Percentiles rank a stretch among this genome's conserved stretches.
Evolutionary conservation across 1,140 invertebrate species (phyloP).

Genomic region (Ostrea edulis): DNA sequence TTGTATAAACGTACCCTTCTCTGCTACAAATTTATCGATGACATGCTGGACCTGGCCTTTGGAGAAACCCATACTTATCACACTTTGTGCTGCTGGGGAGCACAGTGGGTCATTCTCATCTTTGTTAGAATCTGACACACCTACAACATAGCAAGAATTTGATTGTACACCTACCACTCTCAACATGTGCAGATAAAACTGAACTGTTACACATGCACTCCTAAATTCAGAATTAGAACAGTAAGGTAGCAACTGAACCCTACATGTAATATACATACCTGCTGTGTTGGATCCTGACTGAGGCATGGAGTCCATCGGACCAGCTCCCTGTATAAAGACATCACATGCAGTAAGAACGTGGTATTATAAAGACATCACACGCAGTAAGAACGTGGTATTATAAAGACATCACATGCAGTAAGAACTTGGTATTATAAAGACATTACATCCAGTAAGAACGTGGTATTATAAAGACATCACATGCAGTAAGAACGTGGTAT

Average conservation of each 20-base stretch:
- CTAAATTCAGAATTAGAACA: background rate
- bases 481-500: too few relatives aligned
- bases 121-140: background rate
- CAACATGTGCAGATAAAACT: too few relatives aligned
- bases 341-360: too few relatives aligned
- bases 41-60: constrained; percentile 21
- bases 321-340: background rate
- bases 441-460: too few relatives aligned
- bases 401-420: too few relatives aligned
- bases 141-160: background rate
- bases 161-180: background rate
- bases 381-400: too few relatives aligned
- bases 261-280: background rate
- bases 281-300: background rate
- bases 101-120: background rate
- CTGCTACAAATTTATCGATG: constrained; percentile 37
- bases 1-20: constrained; percentile 11
- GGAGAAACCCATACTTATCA: background rate
- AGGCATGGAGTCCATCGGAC: background rate
- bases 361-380: too few relatives aligned
- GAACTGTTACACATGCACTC: too few relatives aligned
- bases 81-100: background rate
- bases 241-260: background rate
- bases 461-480: too few relatives aligned
- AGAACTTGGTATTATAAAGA: too few relatives aligned